phyloP scores from a whole-genome alignment of 2,113 vertebrate species.

The Glaucidium brasilianum region DNA sequence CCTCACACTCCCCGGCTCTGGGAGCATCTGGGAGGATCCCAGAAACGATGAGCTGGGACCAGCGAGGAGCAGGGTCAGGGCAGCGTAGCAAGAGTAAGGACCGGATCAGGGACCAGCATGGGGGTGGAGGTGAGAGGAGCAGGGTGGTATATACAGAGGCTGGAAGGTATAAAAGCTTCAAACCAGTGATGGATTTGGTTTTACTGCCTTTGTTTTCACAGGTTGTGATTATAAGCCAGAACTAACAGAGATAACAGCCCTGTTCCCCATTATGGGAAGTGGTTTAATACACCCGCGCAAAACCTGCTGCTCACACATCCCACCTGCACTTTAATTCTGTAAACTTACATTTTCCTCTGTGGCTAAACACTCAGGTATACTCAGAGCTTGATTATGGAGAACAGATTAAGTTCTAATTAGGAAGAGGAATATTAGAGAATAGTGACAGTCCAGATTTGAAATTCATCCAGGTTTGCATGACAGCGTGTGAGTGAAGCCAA shows the following conservation, averaged over 20 bases:
- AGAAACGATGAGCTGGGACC: background rate
- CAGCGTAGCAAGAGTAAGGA: rapidly evolving
- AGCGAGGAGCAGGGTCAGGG: background rate
- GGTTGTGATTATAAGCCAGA: background rate
- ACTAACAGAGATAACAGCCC: background rate
- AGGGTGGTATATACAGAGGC: background rate
- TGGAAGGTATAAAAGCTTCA: background rate
- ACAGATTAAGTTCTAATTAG: background rate
- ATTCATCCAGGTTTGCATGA: background rate
- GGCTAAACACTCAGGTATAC: background rate
- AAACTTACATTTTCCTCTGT: background rate
- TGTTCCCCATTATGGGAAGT: background rate
- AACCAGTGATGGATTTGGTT: background rate
- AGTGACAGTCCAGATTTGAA: background rate
- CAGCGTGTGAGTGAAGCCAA: background rate
- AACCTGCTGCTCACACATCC: background rate
- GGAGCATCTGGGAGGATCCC: background rate
- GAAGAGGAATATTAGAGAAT: background rate
- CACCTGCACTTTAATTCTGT: background rate
- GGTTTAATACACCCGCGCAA: background rate
- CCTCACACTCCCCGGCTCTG: background rate
- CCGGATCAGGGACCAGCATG: background rate
- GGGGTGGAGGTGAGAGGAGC: background rate
- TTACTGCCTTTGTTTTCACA: background rate
- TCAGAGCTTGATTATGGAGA: background rate